Base-by-base conservation (phyloP, 2,113 vertebrate species). In the Nothobranchius furzeri region DNA sequence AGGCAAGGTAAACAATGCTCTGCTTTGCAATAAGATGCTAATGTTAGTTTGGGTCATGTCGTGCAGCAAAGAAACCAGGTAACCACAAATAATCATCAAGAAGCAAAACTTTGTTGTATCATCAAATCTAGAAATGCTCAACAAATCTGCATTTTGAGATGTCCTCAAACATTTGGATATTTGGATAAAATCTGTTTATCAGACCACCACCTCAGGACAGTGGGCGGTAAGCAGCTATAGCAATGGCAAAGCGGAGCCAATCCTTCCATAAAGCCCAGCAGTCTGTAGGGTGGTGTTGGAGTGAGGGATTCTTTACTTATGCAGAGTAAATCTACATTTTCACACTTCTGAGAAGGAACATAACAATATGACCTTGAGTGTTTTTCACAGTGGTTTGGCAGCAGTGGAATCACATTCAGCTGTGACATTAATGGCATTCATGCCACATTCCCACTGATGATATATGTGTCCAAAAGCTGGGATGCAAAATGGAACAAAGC, bases 361-460 rank as follows among this genome's bases (percentile, higher is more conserved):
- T 68, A 70, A 37, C 58, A 47, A 10, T 62, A 57, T 78, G 79
- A 80, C 76, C 83, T 80, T 86, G 76, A 80, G 53, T 58, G 61
- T 60, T 76, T 74, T 65, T 76, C 63, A 55, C 70, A 68, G 65
- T 45, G 4, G 47, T 43, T 43, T 64, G 42, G 35, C 36, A 1
- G 58, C 48, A 12, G 54, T 10, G 37, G 60, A 63, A 42, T 56
- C 51, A 50, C 10, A 14, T 60, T 78, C 52, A 13, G 12, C 62
- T 69, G 62, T 49, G 55, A 56, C 17, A 10, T 68, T 64, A 70
- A 78, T 76, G 60, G 7, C 47, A 66, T 71, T 65, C 55, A 43
- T 42, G 12, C 46, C 7, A 8, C 36, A 69, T 59, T 59, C 24
- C 24, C 37, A 6, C 43, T n/a, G 63, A 64, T 70, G 73, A 76